Evolutionary conservation across 2,888 invertebrate genomes (phyloP).

Genomic region (Chrysolina haemoptera): DNA sequence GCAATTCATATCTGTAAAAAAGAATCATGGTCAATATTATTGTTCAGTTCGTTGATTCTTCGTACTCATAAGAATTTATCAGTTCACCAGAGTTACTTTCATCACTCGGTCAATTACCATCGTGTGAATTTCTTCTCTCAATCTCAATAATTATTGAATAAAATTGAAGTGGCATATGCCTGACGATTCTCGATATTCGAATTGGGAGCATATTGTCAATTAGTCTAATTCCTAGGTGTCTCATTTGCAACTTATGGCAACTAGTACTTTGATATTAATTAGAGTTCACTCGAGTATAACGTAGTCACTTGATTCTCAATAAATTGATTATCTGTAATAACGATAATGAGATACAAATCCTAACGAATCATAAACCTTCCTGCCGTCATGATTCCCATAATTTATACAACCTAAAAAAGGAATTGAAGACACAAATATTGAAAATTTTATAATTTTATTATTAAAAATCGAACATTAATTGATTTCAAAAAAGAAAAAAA

Average conservation of each 20-base stretch:
- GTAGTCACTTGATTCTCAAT: neutral
- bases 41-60: neutral
- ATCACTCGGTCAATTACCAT: neutral
- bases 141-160: no score
- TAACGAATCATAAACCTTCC: no score
- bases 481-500: no score
- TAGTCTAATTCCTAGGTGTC: neutral
- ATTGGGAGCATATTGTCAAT: neutral
- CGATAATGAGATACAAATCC: neutral
- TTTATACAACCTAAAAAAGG: no score
- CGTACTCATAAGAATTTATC: neutral
- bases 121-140: neutral
- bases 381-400: no score
- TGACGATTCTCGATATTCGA: neutral
- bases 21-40: neutral
- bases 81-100: neutral
- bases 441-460: no score
- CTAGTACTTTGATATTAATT: neutral
- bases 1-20: neutral
- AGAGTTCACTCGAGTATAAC: neutral
- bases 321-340: neutral
- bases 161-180: constrained; percentile 11
- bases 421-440: no score
- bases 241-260: neutral
- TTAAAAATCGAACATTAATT: no score